A percentile compares a stretch with the other conserved stretches of the same genome.
These are phyloP conservation scores for Tetrapedia diversipes DNA, from an alignment of 2,888 invertebrate species.

Conservation along the genomic window DNA sequence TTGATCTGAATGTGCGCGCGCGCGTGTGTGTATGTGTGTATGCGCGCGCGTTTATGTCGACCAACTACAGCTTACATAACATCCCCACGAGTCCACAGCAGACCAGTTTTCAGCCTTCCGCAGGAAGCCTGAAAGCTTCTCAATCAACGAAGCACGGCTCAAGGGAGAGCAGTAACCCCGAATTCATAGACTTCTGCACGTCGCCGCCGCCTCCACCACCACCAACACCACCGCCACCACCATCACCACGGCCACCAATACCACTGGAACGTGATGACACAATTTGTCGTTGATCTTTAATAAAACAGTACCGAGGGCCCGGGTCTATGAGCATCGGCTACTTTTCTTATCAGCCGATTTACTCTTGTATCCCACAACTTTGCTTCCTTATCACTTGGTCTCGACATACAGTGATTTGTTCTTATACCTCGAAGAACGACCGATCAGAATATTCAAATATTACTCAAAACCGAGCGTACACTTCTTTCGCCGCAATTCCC, in stretches of 20 bases:
- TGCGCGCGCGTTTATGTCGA: conserved; percentile 42
- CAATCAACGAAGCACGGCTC: conserved; percentile 19
- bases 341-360: conserved; percentile 60
- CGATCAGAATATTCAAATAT: conserved; percentile 1
- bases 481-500: background rate
- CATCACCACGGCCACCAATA: conserved; percentile 23
- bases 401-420: conserved; percentile 31
- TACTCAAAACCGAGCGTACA: background rate
- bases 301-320: conserved; percentile 29
- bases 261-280: conserved; percentile 26
- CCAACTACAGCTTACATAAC: conserved; percentile 67
- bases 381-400: conserved; percentile 48
- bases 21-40: conserved; percentile 37
- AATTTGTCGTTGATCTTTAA: conserved; percentile 11
- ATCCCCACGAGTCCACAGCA: conserved; percentile 63
- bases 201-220: conserved; percentile 23
- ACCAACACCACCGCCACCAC: background rate
- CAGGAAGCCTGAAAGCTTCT: conserved; percentile 69
- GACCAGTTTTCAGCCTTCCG: conserved; percentile 65
- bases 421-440: background rate
- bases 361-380: conserved; percentile 31
- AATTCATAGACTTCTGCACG: conserved; percentile 31
- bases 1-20: conserved; percentile 32
- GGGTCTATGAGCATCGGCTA: conserved; percentile 23
- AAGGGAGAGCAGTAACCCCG: conserved; percentile 63